Conservation (phyloP, 2,113 vertebrate genomes). For the Malurus melanocephalus region DNA sequence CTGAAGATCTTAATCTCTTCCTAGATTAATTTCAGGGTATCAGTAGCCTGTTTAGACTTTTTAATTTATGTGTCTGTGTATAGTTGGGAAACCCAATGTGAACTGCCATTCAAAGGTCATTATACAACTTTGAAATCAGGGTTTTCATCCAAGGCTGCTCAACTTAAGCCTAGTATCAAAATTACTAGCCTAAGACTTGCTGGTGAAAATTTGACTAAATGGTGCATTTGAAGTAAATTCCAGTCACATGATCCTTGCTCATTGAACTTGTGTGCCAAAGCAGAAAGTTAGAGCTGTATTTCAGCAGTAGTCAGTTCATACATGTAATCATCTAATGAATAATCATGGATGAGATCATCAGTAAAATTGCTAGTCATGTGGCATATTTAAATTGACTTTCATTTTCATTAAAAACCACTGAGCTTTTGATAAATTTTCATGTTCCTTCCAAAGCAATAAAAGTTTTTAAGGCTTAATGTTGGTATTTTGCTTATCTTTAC, state of each 20-base stretch:
- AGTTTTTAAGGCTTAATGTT: background rate
- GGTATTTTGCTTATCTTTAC: background rate
- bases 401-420: accelerated
- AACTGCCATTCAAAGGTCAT: background rate
- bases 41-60: background rate
- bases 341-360: background rate
- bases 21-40: background rate
- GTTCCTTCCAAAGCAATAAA: background rate
- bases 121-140: background rate
- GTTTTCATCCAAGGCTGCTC: background rate
- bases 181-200: background rate
- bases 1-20: background rate
- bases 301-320: background rate
- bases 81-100: background rate
- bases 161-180: background rate
- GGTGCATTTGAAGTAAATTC: background rate
- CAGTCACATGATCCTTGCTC: background rate
- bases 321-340: background rate
- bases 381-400: background rate
- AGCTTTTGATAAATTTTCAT: background rate
- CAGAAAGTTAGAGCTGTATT: background rate
- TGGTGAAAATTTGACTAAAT: background rate
- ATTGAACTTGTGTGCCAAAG: background rate
- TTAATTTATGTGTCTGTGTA: background rate
- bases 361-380: background rate